phyloP scores from a whole-genome alignment of 1,140 invertebrate species.

The Scylla paramamosain region DNA sequence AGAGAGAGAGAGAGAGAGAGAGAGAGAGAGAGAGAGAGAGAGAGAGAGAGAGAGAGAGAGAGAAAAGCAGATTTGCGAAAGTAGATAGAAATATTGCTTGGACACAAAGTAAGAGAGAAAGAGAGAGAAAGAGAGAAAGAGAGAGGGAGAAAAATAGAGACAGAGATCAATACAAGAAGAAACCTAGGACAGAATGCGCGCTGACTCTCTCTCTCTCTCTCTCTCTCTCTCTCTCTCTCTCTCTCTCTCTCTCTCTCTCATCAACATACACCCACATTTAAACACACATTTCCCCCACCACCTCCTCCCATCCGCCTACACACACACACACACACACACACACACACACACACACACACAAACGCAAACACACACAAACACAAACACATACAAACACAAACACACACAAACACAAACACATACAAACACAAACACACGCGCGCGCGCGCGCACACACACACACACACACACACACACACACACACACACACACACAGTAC shows the following conservation, averaged over 20 bases:
- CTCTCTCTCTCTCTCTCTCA: constrained; percentile 36
- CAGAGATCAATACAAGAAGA: constrained; percentile 4
- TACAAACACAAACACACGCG: background rate
- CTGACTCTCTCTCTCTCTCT: background rate
- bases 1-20: constrained; percentile 37
- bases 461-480: background rate
- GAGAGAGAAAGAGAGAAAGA: background rate
- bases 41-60: background rate
- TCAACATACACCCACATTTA: background rate
- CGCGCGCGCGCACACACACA: constrained; percentile 28
- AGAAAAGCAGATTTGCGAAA: background rate
- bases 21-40: background rate
- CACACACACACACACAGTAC: background rate
- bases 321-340: background rate
- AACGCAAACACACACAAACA: background rate
- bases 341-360: constrained; percentile 17
- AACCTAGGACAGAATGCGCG: too few species aligned
- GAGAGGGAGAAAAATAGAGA: background rate
- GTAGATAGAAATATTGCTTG: background rate
- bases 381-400: background rate
- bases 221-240: constrained; percentile 44
- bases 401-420: background rate
- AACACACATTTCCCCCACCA: background rate
- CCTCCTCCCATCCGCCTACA: background rate
- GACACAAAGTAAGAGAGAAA: background rate